A percentile compares a stretch with the other conserved stretches of the same genome.
These are phyloP conservation scores for Phalangium opilio DNA, from an alignment of 2,888 invertebrate species.

Conservation along the genomic window DNA sequence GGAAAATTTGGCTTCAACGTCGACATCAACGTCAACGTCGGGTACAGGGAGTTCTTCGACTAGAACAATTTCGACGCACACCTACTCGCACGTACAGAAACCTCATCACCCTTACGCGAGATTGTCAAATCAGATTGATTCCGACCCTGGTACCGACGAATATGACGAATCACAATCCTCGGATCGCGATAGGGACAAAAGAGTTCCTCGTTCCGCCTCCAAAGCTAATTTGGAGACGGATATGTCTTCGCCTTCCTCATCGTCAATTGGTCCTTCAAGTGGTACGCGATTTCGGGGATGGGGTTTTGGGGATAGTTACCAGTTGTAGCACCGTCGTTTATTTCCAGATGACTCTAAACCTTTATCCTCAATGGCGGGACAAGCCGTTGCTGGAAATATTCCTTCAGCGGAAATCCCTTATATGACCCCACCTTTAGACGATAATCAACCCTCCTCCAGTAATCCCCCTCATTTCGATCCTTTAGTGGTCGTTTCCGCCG, in stretches of 20 bases:
- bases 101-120: background rate
- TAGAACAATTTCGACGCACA: background rate
- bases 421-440: constrained; percentile 16
- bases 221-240: background rate
- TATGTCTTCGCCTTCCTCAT: no score
- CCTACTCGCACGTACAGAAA: background rate
- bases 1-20: no score
- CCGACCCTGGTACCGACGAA: background rate
- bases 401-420: constrained; percentile 18
- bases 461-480: background rate
- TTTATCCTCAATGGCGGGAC: constrained; percentile 8
- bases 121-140: background rate
- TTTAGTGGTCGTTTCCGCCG: constrained; percentile 6
- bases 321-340: no score
- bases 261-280: no score
- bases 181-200: background rate
- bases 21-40: no score
- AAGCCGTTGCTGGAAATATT: constrained; percentile 16
- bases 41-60: no score
- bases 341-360: no score
- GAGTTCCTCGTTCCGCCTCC: background rate
- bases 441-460: background rate
- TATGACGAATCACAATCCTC: background rate
- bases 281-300: no score
- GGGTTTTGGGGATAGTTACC: no score